Conservation (phyloP, 2,113 vertebrate species). For the Xerus inauris region DNA sequence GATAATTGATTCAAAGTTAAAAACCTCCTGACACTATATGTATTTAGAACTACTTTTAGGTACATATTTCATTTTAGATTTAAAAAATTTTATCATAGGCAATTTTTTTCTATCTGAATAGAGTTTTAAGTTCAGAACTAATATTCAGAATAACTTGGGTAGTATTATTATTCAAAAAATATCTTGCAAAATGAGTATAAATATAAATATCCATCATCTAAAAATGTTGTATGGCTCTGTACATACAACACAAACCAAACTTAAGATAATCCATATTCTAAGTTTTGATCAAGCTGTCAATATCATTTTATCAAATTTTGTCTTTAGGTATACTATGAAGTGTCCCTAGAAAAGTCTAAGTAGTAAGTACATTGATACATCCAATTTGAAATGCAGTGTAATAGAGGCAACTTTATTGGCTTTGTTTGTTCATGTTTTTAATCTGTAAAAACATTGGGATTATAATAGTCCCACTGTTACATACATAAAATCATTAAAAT, state of each 20-base stretch:
- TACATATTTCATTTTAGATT: conserved; percentile 17
- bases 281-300: background rate
- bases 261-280: background rate
- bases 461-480: background rate
- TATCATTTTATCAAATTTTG: background rate
- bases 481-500: conserved; percentile 43
- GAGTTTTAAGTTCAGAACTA: background rate
- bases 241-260: background rate
- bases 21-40: background rate
- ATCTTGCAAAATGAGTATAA: background rate
- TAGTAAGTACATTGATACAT: background rate
- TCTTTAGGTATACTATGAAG: background rate
- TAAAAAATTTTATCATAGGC: conserved; percentile 28
- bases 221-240: background rate
- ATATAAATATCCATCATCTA: background rate
- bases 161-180: background rate
- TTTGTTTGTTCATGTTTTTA: background rate
- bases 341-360: background rate
- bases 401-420: background rate
- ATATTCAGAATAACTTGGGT: background rate
- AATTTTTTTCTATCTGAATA: background rate
- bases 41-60: background rate
- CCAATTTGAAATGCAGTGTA: background rate
- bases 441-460: background rate
- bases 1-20: conserved; percentile 26